Percentiles rank a stretch among this genome's conserved stretches.
phyloP scores from a whole-genome alignment of 2,888 invertebrate genomes.

The Diaphora mendica region DNA sequence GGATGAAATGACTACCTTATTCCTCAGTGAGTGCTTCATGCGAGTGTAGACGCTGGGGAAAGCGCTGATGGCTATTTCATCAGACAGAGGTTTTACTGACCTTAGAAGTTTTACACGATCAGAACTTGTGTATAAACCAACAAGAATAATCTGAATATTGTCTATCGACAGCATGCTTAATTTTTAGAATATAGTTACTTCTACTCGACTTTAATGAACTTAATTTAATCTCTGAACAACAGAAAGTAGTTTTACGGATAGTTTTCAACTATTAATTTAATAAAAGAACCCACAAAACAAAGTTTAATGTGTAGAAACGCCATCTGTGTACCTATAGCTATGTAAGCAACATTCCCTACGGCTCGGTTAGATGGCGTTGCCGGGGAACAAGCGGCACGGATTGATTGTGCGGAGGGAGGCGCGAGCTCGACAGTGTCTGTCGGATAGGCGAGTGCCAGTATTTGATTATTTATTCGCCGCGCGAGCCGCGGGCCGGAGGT shows the following conservation, averaged over 20 bases:
- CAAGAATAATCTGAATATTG: background rate
- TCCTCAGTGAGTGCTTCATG: no score
- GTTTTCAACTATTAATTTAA: background rate
- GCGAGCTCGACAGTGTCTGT: constrained; percentile 39
- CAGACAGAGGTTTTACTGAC: no score
- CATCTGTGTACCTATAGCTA: background rate
- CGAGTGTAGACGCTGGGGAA: no score
- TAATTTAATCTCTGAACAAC: background rate
- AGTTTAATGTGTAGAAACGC: background rate
- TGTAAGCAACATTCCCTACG: background rate
- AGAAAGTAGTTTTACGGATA: background rate
- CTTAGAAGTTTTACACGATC: no score
- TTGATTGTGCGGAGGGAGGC: constrained; percentile 54
- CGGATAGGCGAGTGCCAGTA: constrained; percentile 43
- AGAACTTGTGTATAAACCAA: background rate
- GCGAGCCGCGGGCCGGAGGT: constrained; percentile 86
- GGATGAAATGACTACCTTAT: no score
- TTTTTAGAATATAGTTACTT: background rate
- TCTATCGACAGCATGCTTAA: background rate
- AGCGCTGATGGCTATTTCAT: no score
- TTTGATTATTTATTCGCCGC: constrained; percentile 80
- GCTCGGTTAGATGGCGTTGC: constrained; percentile 32
- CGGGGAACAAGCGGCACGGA: constrained; percentile 38
- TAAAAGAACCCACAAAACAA: background rate
- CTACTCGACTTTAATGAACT: background rate